Evolutionary conservation across 2,797 vertebrate species (phyloP), one percentile per base, ranked within the genome.

Genomic region (Aulostomus chinensis): DNA sequence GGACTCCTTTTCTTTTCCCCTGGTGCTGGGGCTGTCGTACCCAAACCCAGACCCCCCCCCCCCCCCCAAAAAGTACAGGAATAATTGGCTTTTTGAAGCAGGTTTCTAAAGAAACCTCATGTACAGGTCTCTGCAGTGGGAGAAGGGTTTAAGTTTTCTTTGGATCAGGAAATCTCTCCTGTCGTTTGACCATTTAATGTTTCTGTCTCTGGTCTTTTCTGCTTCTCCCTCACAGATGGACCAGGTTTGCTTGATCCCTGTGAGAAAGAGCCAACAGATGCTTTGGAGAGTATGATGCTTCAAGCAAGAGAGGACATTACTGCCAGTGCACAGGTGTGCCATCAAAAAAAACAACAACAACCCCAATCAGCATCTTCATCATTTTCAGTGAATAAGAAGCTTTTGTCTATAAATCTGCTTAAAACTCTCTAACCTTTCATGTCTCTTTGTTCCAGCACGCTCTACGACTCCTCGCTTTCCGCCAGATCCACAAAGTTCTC

Each of bases 201-300:
- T n/a, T n/a, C n/a, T n/a, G n/a, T n/a, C n/a, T n/a, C n/a, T n/a
- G n/a, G n/a, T n/a, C n/a, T 21, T 14, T 38, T 18, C 5, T 10
- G 5, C 9, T 35, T 10, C 31, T 4, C n/a, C 45, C 3, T 6
- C 7, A 22, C 83, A 96, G 93, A 91, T 18, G 93, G 93, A 40
- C 91, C 93, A 0, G 92, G 92, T 26, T 80, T 95, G 55, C 86
- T 88, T 56, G 93, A 94, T 65, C 91, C 92, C n/a, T 94, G 91
- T 58, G 92, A 93, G 86, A 93, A 91, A 65, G 88, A 89, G 14
- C 87, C 74, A 9, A 85, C 79, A 4, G 91, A 93, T 5, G 86
- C 75, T 45, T 68, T 93, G 18, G 78, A 84, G 34, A 67, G 48
- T 45, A 72, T 92, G 89, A 89, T 62, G 12, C 69, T 33, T 29